A percentile compares a stretch with the other conserved stretches of the same genome.
Conservation (phyloP, 2,888 invertebrate species). For the Iselma pallidipennis region DNA sequence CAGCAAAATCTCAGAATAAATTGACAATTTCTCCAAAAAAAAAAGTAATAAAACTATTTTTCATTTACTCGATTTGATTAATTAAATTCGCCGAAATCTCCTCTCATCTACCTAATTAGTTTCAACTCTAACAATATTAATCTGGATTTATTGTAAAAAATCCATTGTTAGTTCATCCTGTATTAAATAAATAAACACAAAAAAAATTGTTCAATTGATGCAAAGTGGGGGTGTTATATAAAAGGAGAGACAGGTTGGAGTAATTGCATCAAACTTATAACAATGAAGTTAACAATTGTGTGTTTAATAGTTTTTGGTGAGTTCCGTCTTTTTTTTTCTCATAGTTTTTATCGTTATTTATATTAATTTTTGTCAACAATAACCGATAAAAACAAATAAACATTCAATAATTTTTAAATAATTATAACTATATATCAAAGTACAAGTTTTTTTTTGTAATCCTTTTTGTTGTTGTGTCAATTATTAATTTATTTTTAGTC, state of each 20-base stretch:
- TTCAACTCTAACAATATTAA: background rate
- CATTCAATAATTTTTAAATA: background rate
- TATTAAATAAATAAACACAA: background rate
- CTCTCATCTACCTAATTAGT: background rate
- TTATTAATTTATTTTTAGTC: background rate
- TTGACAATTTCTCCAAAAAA: too few species aligned
- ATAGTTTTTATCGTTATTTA: slow-evolving; percentile 6
- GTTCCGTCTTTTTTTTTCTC: too few species aligned
- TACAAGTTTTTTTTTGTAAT: background rate
- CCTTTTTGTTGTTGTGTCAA: too few species aligned
- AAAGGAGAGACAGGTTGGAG: background rate
- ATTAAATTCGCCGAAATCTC: background rate
- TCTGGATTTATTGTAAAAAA: background rate
- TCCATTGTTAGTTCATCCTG: background rate
- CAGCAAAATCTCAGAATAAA: background rate
- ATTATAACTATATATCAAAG: background rate
- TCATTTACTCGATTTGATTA: background rate
- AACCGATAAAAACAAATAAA: background rate
- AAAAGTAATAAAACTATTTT: too few species aligned
- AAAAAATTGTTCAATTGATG: background rate
- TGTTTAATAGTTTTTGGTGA: slow-evolving; percentile 38
- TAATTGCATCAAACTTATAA: slow-evolving; percentile 1
- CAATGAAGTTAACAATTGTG: slow-evolving; percentile 38
- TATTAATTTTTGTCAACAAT: background rate
- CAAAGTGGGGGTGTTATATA: background rate